These are phyloP conservation scores for Paramisgurnus dabryanus DNA, from an alignment of 2,113 vertebrate genomes.

Conservation along the genomic window DNA sequence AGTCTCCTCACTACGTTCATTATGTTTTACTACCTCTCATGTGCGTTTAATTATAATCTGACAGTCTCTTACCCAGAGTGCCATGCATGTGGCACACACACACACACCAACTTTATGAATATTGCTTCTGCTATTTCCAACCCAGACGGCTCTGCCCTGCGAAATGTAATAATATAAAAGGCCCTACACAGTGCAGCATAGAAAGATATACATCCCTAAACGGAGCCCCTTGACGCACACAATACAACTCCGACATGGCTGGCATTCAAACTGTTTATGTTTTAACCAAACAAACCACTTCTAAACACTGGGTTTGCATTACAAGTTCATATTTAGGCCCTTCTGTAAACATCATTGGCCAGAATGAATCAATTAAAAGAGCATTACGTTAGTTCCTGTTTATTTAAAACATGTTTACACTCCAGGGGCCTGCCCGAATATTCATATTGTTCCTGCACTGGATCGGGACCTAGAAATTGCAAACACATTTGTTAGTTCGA, in stretches of 20 bases:
- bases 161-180: constrained; percentile 48
- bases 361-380: constrained; percentile 86
- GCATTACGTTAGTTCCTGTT: constrained; percentile 84
- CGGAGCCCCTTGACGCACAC: constrained; percentile 31
- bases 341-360: constrained; percentile 79
- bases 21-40: constrained; percentile 74
- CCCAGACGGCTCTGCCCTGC: constrained; percentile 19
- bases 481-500: constrained; percentile 74
- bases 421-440: constrained; percentile 73
- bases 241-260: constrained; percentile 63
- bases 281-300: constrained; percentile 80
- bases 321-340: constrained; percentile 77
- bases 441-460: constrained; percentile 60
- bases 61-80: constrained; percentile 45
- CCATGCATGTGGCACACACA: constrained; percentile 55
- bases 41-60: constrained; percentile 75
- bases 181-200: constrained; percentile 61
- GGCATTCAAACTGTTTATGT: constrained; percentile 78
- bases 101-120: constrained; percentile 73
- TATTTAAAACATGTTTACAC: constrained; percentile 85
- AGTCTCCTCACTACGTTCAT: constrained; percentile 75
- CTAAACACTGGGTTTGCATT: constrained; percentile 78
- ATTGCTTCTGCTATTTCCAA: constrained; percentile 46
- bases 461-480: constrained; percentile 63
- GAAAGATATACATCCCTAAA: constrained; percentile 32